phyloP scores from a whole-genome alignment of 2,797 vertebrate species.

The Astyanax mexicanus region DNA sequence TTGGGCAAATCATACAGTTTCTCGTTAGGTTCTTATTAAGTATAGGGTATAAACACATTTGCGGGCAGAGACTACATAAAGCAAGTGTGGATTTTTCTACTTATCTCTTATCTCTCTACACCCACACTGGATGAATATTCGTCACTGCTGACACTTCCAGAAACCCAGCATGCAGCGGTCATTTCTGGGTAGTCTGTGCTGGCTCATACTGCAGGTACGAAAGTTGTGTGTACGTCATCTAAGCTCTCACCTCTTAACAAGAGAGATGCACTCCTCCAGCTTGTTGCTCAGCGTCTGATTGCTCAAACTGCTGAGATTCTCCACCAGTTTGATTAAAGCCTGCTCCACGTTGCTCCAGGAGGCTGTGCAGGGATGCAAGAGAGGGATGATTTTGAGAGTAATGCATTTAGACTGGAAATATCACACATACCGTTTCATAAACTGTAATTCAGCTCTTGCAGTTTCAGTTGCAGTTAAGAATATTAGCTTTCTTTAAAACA shows the following conservation, averaged over 20 bases:
- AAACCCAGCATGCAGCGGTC: not conserved
- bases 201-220: no score
- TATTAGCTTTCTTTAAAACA: no score
- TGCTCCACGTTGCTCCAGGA: constrained; percentile 92
- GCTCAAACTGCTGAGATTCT: constrained; percentile 80
- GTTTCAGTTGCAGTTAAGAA: no score
- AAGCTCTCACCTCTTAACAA: constrained; percentile 88
- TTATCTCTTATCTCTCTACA: not conserved
- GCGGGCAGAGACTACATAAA: no score
- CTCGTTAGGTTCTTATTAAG: no score
- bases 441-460: no score
- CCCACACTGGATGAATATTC: no score
- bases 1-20: no score
- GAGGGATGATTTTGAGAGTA: not conserved
- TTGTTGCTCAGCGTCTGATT: constrained; percentile 82
- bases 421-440: no score
- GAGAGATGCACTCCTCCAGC: constrained; percentile 84
- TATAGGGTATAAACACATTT: no score
- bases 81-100: no score
- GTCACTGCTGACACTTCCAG: not conserved
- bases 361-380: constrained; percentile 71
- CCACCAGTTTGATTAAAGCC: constrained; percentile 84
- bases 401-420: no score
- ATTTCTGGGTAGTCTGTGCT: not conserved
- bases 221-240: not conserved